Conservation (phyloP, 2,113 vertebrate species). For the Pygoscelis antarcticus region DNA sequence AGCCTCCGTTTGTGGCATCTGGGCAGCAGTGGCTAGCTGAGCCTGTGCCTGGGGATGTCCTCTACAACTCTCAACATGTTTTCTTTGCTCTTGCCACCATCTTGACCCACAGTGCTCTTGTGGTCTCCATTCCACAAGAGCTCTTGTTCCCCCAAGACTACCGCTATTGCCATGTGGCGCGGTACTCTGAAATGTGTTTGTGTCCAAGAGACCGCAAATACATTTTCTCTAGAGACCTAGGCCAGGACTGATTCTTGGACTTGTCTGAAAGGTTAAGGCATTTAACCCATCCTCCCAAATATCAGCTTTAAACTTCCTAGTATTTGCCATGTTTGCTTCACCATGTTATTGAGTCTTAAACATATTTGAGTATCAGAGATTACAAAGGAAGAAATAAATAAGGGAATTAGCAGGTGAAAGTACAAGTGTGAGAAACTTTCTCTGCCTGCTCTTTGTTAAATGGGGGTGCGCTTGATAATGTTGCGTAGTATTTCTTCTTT, state of each 20-base stretch:
- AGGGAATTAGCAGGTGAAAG: background rate
- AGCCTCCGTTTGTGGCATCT: accelerated
- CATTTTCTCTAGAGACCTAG: background rate
- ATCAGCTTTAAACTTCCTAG: background rate
- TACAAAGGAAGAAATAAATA: background rate
- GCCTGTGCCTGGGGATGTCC: background rate
- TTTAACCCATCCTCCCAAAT: background rate
- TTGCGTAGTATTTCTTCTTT: background rate
- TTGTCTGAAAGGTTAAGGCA: background rate
- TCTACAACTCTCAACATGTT: background rate
- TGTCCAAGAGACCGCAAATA: background rate
- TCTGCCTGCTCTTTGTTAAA: background rate
- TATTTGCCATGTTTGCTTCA: background rate
- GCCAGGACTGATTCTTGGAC: background rate
- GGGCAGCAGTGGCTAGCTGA: background rate
- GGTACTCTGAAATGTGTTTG: background rate
- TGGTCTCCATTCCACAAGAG: background rate
- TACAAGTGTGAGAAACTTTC: background rate
- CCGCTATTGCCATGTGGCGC: accelerated
- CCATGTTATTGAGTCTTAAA: background rate
- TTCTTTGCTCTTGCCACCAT: background rate
- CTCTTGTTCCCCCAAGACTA: background rate
- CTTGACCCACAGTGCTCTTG: background rate
- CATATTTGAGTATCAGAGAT: background rate
- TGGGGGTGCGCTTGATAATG: background rate